Conservation (phyloP, 37 sponge, comb jelly and placozoan species). For the Mnemiopsis leidyi region DNA sequence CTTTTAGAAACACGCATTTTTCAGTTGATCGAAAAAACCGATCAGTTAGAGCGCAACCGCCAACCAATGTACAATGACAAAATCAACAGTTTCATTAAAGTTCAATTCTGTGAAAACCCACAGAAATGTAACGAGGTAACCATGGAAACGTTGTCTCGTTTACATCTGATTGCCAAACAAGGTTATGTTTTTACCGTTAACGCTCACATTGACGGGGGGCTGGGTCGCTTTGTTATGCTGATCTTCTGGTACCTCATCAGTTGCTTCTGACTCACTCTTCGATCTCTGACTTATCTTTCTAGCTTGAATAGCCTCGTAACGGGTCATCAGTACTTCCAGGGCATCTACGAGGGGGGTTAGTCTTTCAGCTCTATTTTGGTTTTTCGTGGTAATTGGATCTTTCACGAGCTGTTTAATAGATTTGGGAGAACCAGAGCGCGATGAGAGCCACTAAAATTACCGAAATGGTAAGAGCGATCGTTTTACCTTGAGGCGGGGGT, state of each 20-base stretch:
- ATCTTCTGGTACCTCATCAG: neutral
- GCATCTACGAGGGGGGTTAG: neutral
- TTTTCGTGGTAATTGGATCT: neutral
- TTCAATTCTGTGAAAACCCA: too few species aligned
- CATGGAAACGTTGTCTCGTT: too few species aligned
- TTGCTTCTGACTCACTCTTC: neutral
- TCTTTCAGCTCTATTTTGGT: neutral
- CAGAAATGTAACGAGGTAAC: too few species aligned
- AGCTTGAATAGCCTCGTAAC: neutral
- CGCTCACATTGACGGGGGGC: slow-evolving; percentile 17
- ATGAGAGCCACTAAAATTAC: neutral
- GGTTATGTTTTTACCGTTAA: slow-evolving; percentile 34
- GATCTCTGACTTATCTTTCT: neutral
- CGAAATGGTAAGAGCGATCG: neutral
- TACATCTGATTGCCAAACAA: neutral
- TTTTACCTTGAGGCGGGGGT: neutral
- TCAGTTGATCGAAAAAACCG: too few species aligned
- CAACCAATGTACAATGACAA: too few species aligned
- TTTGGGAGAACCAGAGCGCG: neutral
- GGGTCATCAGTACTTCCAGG: neutral
- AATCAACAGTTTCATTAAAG: too few species aligned
- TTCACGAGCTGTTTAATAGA: neutral
- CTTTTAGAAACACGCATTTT: too few species aligned
- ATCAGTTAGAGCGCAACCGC: too few species aligned
- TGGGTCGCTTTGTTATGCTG: neutral